phyloP scores from a whole-genome alignment of 2,113 vertebrate genomes.

The Aptenodytes forsteri region DNA sequence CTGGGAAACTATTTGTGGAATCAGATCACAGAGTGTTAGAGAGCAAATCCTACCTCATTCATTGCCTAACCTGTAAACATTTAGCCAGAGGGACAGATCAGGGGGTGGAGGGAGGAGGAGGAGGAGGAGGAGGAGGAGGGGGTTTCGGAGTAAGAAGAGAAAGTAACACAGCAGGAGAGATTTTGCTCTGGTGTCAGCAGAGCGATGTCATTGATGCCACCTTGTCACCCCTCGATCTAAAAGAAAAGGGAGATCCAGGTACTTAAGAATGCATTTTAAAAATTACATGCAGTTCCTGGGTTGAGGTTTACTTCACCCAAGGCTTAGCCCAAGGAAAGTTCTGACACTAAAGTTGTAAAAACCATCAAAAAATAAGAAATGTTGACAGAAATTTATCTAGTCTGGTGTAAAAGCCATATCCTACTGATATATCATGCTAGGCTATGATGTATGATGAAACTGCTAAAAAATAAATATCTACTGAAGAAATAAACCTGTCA shows the following conservation, averaged over 20 bases:
- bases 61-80: neutral
- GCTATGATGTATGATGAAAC: neutral
- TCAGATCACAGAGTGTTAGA: neutral
- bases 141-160: neutral
- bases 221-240: neutral
- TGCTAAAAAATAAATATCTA: neutral
- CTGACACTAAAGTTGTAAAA: neutral
- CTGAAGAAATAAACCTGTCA: neutral
- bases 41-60: neutral
- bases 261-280: neutral
- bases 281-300: neutral
- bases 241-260: neutral
- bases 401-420: neutral
- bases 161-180: neutral
- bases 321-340: neutral
- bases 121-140: neutral
- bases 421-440: neutral
- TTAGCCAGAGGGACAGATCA: neutral
- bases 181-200: neutral
- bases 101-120: neutral
- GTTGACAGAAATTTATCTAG: neutral
- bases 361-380: neutral
- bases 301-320: neutral
- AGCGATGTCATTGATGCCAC: neutral
- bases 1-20: conserved; percentile 29